Evolutionary conservation across 2,888 invertebrate species (phyloP).

Genomic region (Pristionchus maxplancki): DNA sequence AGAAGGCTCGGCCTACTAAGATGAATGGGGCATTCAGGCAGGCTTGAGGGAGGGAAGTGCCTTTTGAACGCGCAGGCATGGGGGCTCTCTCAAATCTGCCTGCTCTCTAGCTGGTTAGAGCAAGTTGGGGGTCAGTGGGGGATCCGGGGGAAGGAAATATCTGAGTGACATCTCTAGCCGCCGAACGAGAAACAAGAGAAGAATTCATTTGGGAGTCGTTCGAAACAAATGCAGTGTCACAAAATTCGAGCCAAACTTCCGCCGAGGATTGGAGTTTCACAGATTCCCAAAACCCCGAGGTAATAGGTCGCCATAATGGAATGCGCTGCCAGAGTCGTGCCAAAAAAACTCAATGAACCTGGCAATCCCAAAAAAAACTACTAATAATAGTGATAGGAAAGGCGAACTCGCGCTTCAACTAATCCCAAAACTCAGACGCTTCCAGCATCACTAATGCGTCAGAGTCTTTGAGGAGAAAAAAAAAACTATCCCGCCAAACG

Average conservation of each 20-base stretch:
- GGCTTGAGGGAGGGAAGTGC: background rate
- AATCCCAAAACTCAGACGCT: background rate
- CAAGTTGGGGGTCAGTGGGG: background rate
- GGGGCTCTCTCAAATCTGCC: background rate
- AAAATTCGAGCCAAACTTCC: background rate
- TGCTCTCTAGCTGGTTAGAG: background rate
- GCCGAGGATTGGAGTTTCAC: background rate
- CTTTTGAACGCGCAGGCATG: constrained; percentile 18
- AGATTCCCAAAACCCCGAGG: background rate
- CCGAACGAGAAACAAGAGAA: background rate
- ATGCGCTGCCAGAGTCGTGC: background rate
- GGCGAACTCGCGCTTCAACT: background rate
- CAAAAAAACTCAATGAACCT: background rate
- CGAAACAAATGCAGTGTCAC: background rate
- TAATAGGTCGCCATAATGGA: background rate
- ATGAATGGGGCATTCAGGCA: constrained; percentile 31
- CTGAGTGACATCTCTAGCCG: constrained; percentile 16
- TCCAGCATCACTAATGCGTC: too few relatives aligned
- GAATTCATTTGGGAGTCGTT: constrained; percentile 44
- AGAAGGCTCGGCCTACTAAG: constrained; percentile 13
- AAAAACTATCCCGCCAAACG: background rate
- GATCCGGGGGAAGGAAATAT: too few relatives aligned
- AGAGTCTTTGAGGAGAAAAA: too few relatives aligned
- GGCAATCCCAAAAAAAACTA: too few relatives aligned
- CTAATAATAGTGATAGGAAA: too few relatives aligned